Conservation (phyloP, 2,797 vertebrate species). For the Catharus ustulatus region DNA sequence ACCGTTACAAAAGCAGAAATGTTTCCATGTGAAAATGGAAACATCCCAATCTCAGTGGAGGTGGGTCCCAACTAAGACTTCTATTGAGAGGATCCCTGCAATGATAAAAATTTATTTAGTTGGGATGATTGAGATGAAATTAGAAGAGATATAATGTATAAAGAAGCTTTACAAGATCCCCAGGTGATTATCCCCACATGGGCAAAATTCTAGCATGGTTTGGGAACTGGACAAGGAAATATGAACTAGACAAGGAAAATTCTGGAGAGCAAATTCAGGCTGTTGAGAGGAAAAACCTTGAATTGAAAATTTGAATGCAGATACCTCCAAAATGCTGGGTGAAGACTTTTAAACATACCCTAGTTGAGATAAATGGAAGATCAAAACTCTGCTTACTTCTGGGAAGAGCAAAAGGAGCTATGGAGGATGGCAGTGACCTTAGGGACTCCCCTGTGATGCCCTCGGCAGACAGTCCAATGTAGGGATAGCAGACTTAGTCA, state of each 20-base stretch:
- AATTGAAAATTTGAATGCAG: background rate
- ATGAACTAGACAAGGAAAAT: no score
- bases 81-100: background rate
- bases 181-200: background rate
- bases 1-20: background rate
- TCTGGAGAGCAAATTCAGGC: background rate
- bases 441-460: background rate
- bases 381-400: background rate
- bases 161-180: background rate
- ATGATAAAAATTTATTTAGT: background rate
- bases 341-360: background rate
- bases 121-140: background rate
- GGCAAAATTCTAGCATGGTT: background rate
- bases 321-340: background rate
- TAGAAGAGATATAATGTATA: background rate
- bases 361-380: background rate
- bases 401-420: background rate
- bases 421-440: background rate
- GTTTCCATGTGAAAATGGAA: background rate
- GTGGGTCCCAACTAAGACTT: background rate
- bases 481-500: background rate
- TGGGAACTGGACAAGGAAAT: background rate
- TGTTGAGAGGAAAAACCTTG: background rate
- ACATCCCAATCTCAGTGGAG: background rate
- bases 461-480: background rate